Conservation (phyloP, 2,113 vertebrate species). For the Pithys albifrons region DNA sequence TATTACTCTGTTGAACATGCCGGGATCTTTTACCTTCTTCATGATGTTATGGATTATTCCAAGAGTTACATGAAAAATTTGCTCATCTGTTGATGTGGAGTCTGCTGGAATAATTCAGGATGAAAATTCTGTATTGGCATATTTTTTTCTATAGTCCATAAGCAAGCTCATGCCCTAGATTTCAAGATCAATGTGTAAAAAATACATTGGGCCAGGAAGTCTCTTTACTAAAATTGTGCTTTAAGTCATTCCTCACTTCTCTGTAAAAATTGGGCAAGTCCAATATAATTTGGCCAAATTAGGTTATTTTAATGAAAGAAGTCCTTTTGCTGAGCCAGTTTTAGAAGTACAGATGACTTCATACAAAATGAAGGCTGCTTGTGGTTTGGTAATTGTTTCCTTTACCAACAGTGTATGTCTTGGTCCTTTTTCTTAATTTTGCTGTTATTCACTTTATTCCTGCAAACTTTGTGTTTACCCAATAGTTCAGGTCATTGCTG, state of each 20-base stretch:
- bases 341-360: not conserved
- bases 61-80: not conserved
- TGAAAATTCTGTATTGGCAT: constrained; percentile 5
- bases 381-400: not conserved
- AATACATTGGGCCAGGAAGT: not conserved
- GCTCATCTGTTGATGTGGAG: not conserved
- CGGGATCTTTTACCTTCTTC: not conserved
- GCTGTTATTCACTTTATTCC: not conserved
- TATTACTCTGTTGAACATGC: not conserved
- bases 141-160: not conserved
- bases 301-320: not conserved
- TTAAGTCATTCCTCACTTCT: constrained; percentile 23
- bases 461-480: not conserved
- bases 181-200: constrained; percentile 29
- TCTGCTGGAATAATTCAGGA: constrained; percentile 16
- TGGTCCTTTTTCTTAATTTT: not conserved
- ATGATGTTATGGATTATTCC: not conserved
- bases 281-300: not conserved
- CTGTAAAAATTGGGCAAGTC: not conserved
- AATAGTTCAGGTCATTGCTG: not conserved
- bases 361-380: not conserved
- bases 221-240: not conserved
- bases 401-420: not conserved
- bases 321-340: not conserved
- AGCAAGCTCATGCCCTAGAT: not conserved